phyloP scores from a whole-genome alignment of 2,797 vertebrate species.

The Squalus acanthias region DNA sequence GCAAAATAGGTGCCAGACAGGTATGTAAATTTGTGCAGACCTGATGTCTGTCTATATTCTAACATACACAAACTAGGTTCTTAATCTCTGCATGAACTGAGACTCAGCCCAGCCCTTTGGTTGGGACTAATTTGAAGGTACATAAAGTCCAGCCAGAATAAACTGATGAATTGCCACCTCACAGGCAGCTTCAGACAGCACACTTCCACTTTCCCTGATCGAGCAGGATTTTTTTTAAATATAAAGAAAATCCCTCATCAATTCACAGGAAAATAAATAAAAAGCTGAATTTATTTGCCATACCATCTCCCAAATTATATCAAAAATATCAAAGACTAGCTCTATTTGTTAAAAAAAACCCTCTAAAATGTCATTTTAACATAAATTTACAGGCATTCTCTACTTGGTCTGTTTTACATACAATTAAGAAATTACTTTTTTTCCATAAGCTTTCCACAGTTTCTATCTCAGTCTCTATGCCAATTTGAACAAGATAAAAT shows the following conservation, averaged over 20 bases:
- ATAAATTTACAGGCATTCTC: conserved; percentile 36
- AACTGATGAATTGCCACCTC: not conserved
- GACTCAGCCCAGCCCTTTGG: not conserved
- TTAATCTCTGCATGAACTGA: not conserved
- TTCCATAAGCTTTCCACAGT: not conserved
- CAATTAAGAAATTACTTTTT: conserved; percentile 31
- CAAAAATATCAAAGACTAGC: conserved; percentile 38
- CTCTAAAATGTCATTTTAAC: conserved; percentile 37
- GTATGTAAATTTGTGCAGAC: too few relatives aligned
- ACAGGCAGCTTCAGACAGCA: not conserved
- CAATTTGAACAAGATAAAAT: conserved; percentile 3
- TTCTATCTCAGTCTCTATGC: not conserved
- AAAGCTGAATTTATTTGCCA: conserved; percentile 37
- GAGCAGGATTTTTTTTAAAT: not conserved
- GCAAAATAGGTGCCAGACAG: not conserved
- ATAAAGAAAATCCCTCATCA: not conserved
- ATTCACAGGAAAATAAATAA: conserved; percentile 30
- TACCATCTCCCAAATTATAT: conserved; percentile 38
- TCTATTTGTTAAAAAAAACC: conserved; percentile 31
- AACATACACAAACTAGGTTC: not conserved
- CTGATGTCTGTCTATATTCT: not conserved
- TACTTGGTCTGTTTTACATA: conserved; percentile 37
- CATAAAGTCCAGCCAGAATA: not conserved
- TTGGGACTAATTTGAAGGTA: not conserved
- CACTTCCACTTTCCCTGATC: not conserved